Base-by-base conservation (phyloP, 2,113 vertebrate species). In the Phycodurus eques region DNA sequence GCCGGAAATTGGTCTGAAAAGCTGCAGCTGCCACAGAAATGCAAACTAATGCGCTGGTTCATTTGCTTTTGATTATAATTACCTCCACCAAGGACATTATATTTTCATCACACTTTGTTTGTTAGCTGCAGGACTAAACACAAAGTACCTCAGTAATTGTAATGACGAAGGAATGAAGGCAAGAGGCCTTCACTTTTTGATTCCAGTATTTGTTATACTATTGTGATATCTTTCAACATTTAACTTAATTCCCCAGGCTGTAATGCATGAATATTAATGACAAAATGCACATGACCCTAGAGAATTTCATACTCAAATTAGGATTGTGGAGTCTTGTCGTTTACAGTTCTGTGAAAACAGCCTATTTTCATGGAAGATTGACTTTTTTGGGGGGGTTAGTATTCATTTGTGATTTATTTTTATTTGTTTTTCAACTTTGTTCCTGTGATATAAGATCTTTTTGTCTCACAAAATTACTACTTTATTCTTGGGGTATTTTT, bases 1-100 rank as follows among this genome's bases (percentile, higher is more conserved):
- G 59, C 13, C 59, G 59, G 59, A 61, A 61, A 61, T 61, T 61
- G 59, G 14, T 61, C 59, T 33, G 59, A 61, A 17, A 22, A 35
- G 31, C 59, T 9, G 31, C 59, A 35, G 31, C 27, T 61, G 59
- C 59, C 59, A 17, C 59, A 61, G 15, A 61, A 33, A 61, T 61
- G 59, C 31, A 35, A 14, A 61, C 15, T 35, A 61, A 61, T 17
- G 31, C 8, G 14, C 15, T 35, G 27, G 31, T 61, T 61, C 31
- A 35, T 61, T 33, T 61, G 31, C 59, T 8, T 31, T 35, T 61
- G 14, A 39, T 61, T 61, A 61, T 61, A 61, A 61, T 35, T 39
- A 61, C 59, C 14, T 61, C 59, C 59, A 61, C 31, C 31, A 61
- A 35, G 59, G 31, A 61, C 59, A 35, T 35, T 35, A 35, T 61